Conservation (phyloP, 1,140 invertebrate species). For the Neodiprion lecontei region DNA sequence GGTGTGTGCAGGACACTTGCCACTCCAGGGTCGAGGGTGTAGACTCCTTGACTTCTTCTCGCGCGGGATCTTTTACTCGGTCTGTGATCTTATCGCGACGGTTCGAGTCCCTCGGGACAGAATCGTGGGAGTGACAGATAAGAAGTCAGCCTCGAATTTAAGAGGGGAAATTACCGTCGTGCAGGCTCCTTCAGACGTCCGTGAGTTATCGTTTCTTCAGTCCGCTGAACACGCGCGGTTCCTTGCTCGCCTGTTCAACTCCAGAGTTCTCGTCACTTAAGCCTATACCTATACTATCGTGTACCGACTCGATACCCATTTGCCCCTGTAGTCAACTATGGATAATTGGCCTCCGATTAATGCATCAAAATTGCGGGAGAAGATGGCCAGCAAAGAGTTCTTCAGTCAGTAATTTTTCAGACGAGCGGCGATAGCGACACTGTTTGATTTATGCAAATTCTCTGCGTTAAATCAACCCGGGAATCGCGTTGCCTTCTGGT, state of each 20-base stretch:
- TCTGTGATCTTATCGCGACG: not conserved
- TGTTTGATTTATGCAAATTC: not conserved
- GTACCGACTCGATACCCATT: too few relatives aligned
- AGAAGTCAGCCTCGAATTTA: not conserved
- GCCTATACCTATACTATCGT: too few relatives aligned
- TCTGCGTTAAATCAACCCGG: not conserved
- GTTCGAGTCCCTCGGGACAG: not conserved
- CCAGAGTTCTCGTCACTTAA: not conserved
- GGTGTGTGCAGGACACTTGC: not conserved
- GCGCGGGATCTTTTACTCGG: not conserved
- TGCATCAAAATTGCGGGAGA: too few relatives aligned
- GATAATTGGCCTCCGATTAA: too few relatives aligned
- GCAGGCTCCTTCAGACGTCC: not conserved
- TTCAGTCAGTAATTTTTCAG: too few relatives aligned
- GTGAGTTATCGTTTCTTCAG: slow-evolving; percentile 1
- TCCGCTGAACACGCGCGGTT: not conserved
- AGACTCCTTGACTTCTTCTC: not conserved
- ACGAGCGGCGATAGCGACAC: not conserved
- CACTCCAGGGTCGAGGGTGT: too few relatives aligned
- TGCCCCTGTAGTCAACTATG: too few relatives aligned
- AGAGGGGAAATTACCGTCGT: not conserved
- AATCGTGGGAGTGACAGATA: slow-evolving; percentile 4
- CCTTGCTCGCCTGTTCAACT: not conserved
- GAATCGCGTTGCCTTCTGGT: not conserved
- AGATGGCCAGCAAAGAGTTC: too few relatives aligned